These are phyloP conservation scores for Liodrosophila aerea DNA, from an alignment of 2,888 invertebrate species.

Conservation along the genomic window DNA sequence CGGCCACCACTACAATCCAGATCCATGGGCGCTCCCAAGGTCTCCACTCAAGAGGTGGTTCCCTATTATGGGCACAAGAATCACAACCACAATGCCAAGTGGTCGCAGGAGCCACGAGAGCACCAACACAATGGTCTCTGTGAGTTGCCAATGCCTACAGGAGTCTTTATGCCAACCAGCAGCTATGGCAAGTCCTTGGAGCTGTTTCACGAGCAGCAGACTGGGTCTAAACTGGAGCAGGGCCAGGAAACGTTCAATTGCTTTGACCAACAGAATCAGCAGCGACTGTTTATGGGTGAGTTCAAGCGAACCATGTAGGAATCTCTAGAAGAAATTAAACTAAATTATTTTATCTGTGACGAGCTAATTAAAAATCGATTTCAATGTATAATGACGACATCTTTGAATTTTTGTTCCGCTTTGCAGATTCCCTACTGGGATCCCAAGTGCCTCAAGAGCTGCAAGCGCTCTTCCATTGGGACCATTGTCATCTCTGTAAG, in stretches of 20 bases:
- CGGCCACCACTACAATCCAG: background rate
- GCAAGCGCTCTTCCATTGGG: constrained; percentile 56
- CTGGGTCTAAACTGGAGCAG: constrained; percentile 12
- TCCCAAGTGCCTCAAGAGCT: constrained; percentile 40
- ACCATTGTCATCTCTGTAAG: constrained; percentile 54
- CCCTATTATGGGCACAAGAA: too few relatives aligned
- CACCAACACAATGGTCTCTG: too few relatives aligned
- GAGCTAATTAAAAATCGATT: background rate
- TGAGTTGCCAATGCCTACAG: too few relatives aligned
- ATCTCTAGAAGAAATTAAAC: background rate
- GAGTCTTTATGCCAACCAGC: too few relatives aligned
- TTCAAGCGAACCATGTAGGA: too few relatives aligned
- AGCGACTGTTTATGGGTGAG: constrained; percentile 28
- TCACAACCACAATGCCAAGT: background rate
- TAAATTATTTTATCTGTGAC: background rate
- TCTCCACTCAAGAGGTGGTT: background rate
- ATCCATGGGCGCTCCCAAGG: background rate
- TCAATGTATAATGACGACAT: too few relatives aligned
- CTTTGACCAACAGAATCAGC: constrained; percentile 23
- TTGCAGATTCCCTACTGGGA: constrained; percentile 6
- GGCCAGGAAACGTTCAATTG: constrained; percentile 13
- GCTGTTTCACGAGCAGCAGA: constrained; percentile 19
- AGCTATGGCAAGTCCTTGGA: constrained; percentile 1
- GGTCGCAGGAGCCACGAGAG: background rate
- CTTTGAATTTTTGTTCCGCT: background rate